Conservation (phyloP, 92 coral and sea anemone genomes). For the Zoanthus solanderi region DNA sequence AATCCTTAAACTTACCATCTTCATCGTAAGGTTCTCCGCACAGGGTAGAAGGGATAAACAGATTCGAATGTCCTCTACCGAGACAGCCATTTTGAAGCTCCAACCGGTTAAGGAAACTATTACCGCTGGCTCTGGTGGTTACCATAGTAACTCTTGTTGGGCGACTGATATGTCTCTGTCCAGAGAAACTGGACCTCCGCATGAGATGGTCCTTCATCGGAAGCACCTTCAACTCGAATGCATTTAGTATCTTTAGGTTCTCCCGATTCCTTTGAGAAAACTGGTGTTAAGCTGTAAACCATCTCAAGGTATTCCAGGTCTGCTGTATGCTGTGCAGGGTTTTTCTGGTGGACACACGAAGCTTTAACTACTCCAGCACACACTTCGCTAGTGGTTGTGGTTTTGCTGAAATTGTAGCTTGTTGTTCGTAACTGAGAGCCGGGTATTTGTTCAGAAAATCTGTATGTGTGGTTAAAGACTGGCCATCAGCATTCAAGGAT, state of each 20-base stretch:
- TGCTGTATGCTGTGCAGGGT: conserved; percentile 51
- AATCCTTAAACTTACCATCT: conserved; percentile 34
- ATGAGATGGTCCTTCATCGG: conserved; percentile 23
- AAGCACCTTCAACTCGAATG: conserved; percentile 2
- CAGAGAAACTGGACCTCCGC: conserved; percentile 24
- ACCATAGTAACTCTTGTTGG: conserved; percentile 50
- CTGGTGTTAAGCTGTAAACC: conserved; percentile 14
- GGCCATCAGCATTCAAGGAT: conserved; percentile 29
- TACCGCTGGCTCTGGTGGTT: conserved; percentile 65
- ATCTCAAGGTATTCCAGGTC: conserved; percentile 20
- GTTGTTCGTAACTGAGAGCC: conserved; percentile 45
- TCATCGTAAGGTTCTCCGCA: conserved; percentile 45
- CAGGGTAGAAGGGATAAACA: conserved; percentile 61
- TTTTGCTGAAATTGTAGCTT: conserved; percentile 34
- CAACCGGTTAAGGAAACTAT: conserved; percentile 38
- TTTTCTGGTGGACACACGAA: conserved; percentile 42
- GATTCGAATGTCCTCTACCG: conserved; percentile 53
- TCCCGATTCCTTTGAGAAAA: conserved; percentile 25
- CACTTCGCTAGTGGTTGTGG: conserved; percentile 47
- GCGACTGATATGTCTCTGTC: not conserved
- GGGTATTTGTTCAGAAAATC: conserved; percentile 52
- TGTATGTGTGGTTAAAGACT: conserved; percentile 29
- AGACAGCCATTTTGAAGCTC: no score
- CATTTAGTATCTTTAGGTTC: conserved; percentile 38
- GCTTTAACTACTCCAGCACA: conserved; percentile 54